Percentiles rank a stretch among this genome's conserved stretches.
These are phyloP conservation scores for Caiman crocodilus DNA, from an alignment of 2,797 vertebrate genomes.

Conservation along the genomic window DNA sequence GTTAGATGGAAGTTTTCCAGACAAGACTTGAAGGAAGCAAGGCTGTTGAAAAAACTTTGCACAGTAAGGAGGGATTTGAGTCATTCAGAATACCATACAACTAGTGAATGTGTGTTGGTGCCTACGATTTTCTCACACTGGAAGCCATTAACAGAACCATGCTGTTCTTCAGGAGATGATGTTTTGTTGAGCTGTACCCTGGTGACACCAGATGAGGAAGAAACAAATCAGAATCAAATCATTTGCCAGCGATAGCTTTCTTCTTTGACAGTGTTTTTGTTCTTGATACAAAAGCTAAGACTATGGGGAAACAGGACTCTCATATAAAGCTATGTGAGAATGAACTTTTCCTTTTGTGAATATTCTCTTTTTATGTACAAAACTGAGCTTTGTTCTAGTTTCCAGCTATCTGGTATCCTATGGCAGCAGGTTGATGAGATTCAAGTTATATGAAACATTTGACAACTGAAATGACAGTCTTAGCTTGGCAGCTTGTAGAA, in stretches of 20 bases:
- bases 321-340: background rate
- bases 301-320: background rate
- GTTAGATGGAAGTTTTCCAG: background rate
- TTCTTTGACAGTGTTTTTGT: background rate
- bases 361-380: constrained; percentile 58
- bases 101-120: background rate
- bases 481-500: constrained; percentile 47
- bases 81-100: rapidly evolving
- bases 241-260: background rate
- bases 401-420: constrained; percentile 7
- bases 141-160: background rate
- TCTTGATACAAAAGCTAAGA: background rate
- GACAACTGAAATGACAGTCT: constrained; percentile 58
- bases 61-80: background rate
- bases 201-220: background rate
- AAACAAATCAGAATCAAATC: constrained; percentile 2
- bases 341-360: constrained; percentile 20
- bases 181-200: rapidly evolving
- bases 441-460: constrained; percentile 59
- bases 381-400: constrained; percentile 34
- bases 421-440: constrained; percentile 29
- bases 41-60: rapidly evolving
- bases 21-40: background rate
- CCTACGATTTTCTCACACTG: background rate
- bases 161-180: background rate